Evolutionary conservation across 2,888 invertebrate species (phyloP).

Genomic region (Thecocarcelia acutangulata): DNA sequence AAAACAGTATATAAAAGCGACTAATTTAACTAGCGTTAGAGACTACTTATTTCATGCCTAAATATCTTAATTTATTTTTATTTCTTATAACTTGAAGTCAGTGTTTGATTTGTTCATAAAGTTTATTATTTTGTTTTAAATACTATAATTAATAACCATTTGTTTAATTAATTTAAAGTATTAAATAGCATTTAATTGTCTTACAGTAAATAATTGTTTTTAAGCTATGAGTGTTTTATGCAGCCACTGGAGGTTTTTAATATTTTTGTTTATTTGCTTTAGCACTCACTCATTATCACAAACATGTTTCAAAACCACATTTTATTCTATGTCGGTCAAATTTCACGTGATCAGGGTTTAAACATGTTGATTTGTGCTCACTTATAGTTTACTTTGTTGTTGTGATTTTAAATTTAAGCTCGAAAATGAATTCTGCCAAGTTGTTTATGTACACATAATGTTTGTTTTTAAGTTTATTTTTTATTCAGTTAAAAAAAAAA

Average conservation of each 20-base stretch:
- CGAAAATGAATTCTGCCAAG: background rate
- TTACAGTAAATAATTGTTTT: too few species aligned
- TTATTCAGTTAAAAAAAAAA: background rate
- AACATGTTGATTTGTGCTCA: background rate
- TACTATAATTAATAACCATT: background rate
- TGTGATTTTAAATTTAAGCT: background rate
- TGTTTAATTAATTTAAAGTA: background rate
- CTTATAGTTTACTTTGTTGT: background rate
- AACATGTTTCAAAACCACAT: constrained; percentile 6
- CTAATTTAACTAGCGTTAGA: too few species aligned
- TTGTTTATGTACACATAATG: background rate
- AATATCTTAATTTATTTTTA: too few species aligned
- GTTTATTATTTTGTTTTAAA: too few species aligned
- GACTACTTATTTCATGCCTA: too few species aligned
- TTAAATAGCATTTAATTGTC: too few species aligned
- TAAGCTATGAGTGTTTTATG: background rate
- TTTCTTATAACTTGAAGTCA: too few species aligned
- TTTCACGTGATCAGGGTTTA: constrained; percentile 59
- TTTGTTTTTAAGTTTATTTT: constrained; percentile 1
- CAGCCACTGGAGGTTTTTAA: background rate
- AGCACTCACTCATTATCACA: background rate
- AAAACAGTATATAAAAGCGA: too few species aligned
- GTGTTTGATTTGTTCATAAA: too few species aligned
- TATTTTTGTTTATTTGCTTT: constrained; percentile 19
- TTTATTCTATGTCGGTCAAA: constrained; percentile 57